These are phyloP conservation scores for Stichodactyla mertensii DNA, from an alignment of 64 coral and sea anemone species.

Conservation along the genomic window DNA sequence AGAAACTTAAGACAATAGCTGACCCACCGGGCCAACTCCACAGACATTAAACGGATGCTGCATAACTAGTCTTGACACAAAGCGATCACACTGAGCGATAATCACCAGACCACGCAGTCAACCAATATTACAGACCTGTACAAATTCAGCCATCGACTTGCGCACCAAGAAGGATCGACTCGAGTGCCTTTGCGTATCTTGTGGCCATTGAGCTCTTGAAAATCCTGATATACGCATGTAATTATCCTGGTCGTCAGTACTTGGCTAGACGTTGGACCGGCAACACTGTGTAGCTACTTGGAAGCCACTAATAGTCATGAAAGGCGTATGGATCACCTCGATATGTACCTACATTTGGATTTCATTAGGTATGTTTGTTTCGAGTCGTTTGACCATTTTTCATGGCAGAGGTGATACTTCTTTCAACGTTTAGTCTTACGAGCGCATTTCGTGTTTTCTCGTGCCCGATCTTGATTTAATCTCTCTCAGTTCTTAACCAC, in stretches of 20 bases:
- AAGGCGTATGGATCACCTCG: background rate
- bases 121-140: background rate
- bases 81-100: slow-evolving; percentile 26
- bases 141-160: slow-evolving; percentile 1
- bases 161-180: background rate
- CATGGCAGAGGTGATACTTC: background rate
- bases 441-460: background rate
- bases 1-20: slow-evolving; percentile 12
- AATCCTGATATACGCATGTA: background rate
- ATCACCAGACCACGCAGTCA: slow-evolving; percentile 7
- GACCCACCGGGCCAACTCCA: slow-evolving; percentile 6
- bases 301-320: background rate
- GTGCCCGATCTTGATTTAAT: slow-evolving; percentile 34
- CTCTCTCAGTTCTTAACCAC: slow-evolving; percentile 31
- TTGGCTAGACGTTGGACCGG: background rate
- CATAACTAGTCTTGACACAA: slow-evolving; percentile 17
- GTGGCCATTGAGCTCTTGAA: background rate
- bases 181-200: slow-evolving; percentile 13
- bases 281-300: background rate
- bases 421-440: background rate
- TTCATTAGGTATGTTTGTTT: slow-evolving; percentile 8
- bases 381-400: background rate
- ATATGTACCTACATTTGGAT: slow-evolving; percentile 14
- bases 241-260: background rate
- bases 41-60: slow-evolving; percentile 25